Conservation (phyloP, 2,888 invertebrate species). For the Plebejus argus region DNA sequence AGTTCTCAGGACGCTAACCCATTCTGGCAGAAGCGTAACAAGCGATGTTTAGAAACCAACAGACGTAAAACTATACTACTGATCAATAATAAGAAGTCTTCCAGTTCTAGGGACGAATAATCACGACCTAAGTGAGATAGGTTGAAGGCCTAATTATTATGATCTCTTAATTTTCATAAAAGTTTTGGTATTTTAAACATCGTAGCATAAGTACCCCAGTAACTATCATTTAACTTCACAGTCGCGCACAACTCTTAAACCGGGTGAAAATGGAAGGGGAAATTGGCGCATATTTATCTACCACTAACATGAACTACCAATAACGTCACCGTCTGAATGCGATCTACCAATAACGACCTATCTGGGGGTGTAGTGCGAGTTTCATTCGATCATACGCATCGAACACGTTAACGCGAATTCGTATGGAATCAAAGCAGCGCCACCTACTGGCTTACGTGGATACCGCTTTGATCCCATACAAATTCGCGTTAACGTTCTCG, state of each 20-base stretch:
- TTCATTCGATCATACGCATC: no score
- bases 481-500: no score
- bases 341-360: neutral
- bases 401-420: no score
- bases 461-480: no score
- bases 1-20: constrained; percentile 72
- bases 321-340: neutral
- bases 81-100: constrained; percentile 71
- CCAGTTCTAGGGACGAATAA: constrained; percentile 49
- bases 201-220: constrained; percentile 34
- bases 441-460: no score
- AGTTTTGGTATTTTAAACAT: constrained; percentile 40
- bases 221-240: constrained; percentile 10
- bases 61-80: constrained; percentile 76
- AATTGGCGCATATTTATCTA: neutral
- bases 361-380: no score
- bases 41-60: constrained; percentile 69
- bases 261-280: neutral
- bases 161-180: constrained; percentile 52
- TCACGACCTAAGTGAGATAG: constrained; percentile 54
- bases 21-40: constrained; percentile 72
- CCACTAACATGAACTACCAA: neutral
- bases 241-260: neutral
- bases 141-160: constrained; percentile 59
- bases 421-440: no score